These are phyloP conservation scores for Troides oblongomaculatus DNA, from an alignment of 2,888 invertebrate species.

Conservation along the genomic window DNA sequence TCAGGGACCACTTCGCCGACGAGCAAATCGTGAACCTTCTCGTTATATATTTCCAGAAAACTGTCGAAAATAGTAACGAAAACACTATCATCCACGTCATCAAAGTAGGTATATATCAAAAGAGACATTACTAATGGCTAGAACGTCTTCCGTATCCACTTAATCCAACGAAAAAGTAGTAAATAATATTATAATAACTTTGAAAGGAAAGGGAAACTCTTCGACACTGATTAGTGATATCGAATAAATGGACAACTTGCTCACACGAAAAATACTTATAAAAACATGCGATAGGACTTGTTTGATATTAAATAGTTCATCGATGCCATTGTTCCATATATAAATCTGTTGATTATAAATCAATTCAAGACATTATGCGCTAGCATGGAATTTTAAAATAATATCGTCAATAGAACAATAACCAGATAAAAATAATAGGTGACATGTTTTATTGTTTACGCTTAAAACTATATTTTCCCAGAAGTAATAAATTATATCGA, in stretches of 20 bases:
- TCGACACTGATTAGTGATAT: background rate
- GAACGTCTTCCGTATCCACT: background rate
- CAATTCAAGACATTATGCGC: background rate
- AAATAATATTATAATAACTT: background rate
- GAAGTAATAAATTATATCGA: background rate
- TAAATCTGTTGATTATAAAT: background rate
- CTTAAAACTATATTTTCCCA: background rate
- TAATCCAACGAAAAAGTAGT: background rate
- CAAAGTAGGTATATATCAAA: background rate
- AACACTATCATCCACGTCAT: background rate
- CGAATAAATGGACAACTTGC: background rate
- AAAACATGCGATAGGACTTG: background rate
- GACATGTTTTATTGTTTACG: background rate
- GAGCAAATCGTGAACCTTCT: conserved; percentile 86
- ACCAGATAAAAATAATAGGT: background rate
- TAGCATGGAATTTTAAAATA: background rate
- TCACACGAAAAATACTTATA: background rate
- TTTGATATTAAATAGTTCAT: background rate
- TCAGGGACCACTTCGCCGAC: conserved; percentile 61
- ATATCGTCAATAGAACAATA: conserved; percentile 3
- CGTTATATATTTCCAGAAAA: conserved; percentile 83
- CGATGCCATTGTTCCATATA: background rate
- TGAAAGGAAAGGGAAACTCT: background rate
- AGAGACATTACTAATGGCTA: background rate
- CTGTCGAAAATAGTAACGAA: conserved; percentile 47